Conservation (phyloP, 2,797 vertebrate genomes). For the Rhabdophis nuchalis region DNA sequence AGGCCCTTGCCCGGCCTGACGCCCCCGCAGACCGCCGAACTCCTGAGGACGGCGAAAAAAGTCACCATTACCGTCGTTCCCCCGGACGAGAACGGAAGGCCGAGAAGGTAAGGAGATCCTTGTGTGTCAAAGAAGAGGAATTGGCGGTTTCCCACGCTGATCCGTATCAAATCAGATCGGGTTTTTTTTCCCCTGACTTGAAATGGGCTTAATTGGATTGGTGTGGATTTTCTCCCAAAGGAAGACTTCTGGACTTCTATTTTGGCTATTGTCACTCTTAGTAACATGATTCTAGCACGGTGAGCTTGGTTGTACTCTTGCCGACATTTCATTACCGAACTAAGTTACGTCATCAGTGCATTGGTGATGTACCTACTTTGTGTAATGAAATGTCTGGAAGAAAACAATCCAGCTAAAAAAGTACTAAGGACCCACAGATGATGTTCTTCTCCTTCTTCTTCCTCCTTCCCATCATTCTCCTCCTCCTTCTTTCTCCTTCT, state of each 20-base stretch:
- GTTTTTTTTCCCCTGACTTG: not conserved
- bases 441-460: too few species aligned
- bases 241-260: not conserved
- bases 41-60: constrained; percentile 82
- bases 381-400: too few species aligned
- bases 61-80: constrained; percentile 90
- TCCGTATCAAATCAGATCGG: not conserved
- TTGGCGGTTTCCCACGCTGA: not conserved
- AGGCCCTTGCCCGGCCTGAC: constrained; percentile 77
- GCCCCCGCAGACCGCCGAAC: constrained; percentile 71
- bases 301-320: too few species aligned
- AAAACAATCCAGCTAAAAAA: too few species aligned
- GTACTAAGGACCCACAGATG: too few species aligned
- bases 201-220: not conserved
- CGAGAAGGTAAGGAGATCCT: constrained; percentile 76
- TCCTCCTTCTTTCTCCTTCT: too few species aligned
- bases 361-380: too few species aligned
- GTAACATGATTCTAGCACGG: not conserved
- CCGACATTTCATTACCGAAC: too few species aligned
- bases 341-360: too few species aligned
- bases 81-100: constrained; percentile 85
- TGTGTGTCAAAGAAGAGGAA: accelerated
- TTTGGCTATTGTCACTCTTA: not conserved
- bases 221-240: not conserved
- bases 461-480: too few species aligned